Evolutionary conservation across 2,888 invertebrate genomes (phyloP), one percentile per base, ranked within the genome.

Genomic region (Teinopalpus imperialis): DNA sequence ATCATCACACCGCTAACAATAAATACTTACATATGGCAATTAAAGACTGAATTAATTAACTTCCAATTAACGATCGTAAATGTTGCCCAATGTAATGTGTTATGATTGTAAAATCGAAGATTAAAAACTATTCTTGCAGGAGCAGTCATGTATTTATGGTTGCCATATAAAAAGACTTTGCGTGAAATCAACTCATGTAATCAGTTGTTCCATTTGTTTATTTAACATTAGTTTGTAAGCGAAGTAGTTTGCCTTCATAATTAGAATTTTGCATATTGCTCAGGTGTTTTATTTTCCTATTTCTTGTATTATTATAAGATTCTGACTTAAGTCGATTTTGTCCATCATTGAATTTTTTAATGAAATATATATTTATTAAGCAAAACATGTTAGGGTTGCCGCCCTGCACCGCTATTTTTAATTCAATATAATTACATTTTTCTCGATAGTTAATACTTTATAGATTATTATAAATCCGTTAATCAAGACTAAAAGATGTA

Each of bases 161-260:
- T 8, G 26, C 8, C 9, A 27, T 34, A 8, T 13, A 10, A 24
- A 8, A 16, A 8, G 30, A 20, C 18, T 35, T n/a, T 16, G 16
- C 10, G 16, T 18, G 12, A 23, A 14, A 30, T 29, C 24, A 20
- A 26, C 32, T 45, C 32, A 45, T 45, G 5, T 14, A 27, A 32
- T 39, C 39, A 24, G 32, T 32, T 26, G 23, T 18, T 27, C 8
- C 18, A 6, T 8, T 31, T 10, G 16, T 14, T 36, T 36, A 24
- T 29, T 29, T 31, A 10, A 8, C 35, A 1, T 27, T 43, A 43
- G 34, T 12, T 43, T 43, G 21, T 43, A 43, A 43, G 43, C 3
- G 34, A 43, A 34, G 26, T 27, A 13, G 13, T 12, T 32, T 32
- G 7, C 16, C 2, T 32, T 18, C n/a, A 10, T 3, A 26, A 42